Evolutionary conservation across 2,797 vertebrate species (phyloP), one percentile per base, ranked within the genome.

Genomic region (Darevskia nairensis): DNA sequence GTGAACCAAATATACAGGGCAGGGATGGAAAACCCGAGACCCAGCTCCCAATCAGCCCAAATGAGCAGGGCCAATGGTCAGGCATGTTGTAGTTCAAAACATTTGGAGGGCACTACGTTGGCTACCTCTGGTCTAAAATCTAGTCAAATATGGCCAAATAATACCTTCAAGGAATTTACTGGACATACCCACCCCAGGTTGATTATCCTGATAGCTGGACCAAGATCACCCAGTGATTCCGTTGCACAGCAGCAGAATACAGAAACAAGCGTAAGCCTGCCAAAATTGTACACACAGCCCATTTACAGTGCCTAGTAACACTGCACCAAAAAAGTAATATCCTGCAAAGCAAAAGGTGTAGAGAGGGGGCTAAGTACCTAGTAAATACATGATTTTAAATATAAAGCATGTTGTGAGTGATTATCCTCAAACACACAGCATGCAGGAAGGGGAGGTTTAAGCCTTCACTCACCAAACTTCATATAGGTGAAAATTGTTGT

Each of bases 1-100:
- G 80, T 77, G 29, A 39, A 71, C 44, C 39, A 80, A 89, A 85
- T 92, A 78, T 88, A 93, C 90, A 92, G 89, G 87, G 88, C 61
- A 15, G 11, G 32, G 17, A 39, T 8, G 32, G 32, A 2, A 3
- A 39, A 74, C 35, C 17, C 39, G 17, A 35, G 19, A 35, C 32
- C 19, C 61, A 64, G 6, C 61, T 64, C 61, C 61, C 61, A 64
- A 55, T 64, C 61, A 64, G 21, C 61, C 21, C 61, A 19, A 64
- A 64, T 23, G 17, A 64, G 61, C 61, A 64, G 5, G 59, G 59
- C 10, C 59, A 61, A 61, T 61, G 59, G 17, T 61, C 59, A 61
- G 59, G 61, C 21, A 64, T 64, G 6, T 64, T 64, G 61, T 64
- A 23, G 21, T 23, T 23, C 61, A 64, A 19, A 64, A 64, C 61